Conservation (phyloP, 2,888 invertebrate genomes). For the Tiliacea citrago region DNA sequence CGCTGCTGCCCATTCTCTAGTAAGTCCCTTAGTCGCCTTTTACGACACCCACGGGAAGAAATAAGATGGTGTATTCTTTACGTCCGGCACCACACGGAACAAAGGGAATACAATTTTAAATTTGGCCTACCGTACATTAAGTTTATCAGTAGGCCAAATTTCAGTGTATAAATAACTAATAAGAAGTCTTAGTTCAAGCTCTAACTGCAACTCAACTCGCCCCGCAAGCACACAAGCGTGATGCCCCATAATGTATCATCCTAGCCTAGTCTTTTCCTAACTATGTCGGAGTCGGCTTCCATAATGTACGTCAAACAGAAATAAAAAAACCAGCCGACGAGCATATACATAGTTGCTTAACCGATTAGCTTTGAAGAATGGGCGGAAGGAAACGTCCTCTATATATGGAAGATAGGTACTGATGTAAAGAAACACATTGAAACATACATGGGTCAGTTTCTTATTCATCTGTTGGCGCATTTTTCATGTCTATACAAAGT, state of each 20-base stretch:
- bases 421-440: constrained; percentile 13
- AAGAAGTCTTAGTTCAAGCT: neutral
- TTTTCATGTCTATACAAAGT: constrained; percentile 19
- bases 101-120: too few relatives aligned
- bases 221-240: neutral
- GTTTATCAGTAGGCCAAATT: too few relatives aligned
- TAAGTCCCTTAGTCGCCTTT: too few relatives aligned
- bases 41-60: too few relatives aligned
- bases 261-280: too few relatives aligned
- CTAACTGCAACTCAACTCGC: neutral
- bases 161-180: too few relatives aligned
- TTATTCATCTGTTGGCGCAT: constrained; percentile 16
- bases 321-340: constrained; percentile 3
- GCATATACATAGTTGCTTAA: constrained; percentile 32
- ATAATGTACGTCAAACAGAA: neutral
- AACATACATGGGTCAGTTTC: constrained; percentile 26
- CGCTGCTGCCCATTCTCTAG: too few relatives aligned
- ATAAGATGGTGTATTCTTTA: too few relatives aligned
- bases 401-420: constrained; percentile 14
- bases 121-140: too few relatives aligned
- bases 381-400: constrained; percentile 42
- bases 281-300: too few relatives aligned
- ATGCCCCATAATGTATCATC: neutral
- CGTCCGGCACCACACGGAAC: too few relatives aligned
- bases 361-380: constrained; percentile 40